These are phyloP conservation scores for Virgularia gustaviana DNA, from an alignment of 92 coral and sea anemone genomes.

Conservation along the genomic window DNA sequence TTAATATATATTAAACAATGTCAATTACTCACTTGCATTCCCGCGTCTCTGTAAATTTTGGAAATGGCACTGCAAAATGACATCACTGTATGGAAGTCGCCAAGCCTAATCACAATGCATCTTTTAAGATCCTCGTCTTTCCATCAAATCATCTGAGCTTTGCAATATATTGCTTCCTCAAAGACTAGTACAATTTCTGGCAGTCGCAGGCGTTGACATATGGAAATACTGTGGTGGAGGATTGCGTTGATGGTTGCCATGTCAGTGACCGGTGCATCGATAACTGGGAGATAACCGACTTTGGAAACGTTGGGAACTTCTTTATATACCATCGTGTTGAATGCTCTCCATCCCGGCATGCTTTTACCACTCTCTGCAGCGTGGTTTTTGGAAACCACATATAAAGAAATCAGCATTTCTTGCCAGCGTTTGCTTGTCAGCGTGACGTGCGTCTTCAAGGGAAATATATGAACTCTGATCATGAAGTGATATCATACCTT, in stretches of 20 bases:
- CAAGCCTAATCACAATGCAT: not conserved
- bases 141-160: not conserved
- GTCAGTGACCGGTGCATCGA: conserved; percentile 15
- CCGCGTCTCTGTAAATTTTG: conserved; percentile 2
- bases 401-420: conserved; percentile 13
- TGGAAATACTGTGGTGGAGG: not conserved
- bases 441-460: conserved; percentile 9
- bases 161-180: conserved; percentile 8
- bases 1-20: no score
- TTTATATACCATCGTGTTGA: conserved; percentile 1
- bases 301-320: not conserved
- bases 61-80: not conserved
- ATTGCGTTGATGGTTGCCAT: not conserved
- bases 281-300: conserved; percentile 5
- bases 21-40: no score
- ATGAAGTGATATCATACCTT: conserved; percentile 12
- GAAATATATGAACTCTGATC: not conserved
- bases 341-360: conserved; percentile 30
- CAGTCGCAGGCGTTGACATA: not conserved
- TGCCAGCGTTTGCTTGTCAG: conserved; percentile 18
- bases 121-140: not conserved
- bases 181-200: not conserved
- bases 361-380: conserved; percentile 27
- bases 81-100: conserved; percentile 12
- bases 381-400: conserved; percentile 11